Evolutionary conservation across 1,140 invertebrate genomes (phyloP), one percentile per base, ranked within the genome.

Genomic region (Antheraea pernyi): DNA sequence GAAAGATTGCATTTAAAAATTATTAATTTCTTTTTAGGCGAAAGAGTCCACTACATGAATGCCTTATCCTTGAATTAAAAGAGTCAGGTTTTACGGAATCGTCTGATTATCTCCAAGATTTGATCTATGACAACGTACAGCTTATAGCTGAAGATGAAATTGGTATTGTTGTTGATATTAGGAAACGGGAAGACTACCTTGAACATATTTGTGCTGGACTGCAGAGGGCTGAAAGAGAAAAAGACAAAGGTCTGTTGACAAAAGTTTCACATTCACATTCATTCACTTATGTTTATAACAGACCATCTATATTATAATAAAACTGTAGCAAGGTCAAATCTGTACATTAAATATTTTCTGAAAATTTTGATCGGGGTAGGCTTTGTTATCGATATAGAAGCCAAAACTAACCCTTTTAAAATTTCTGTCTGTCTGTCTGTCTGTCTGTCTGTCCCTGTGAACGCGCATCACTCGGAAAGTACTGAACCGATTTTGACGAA

Each of bases 101-200:
- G 0, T 89, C 91, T 8, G 78, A 84, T 19, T 94, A 93, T 65
- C 73, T 95, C 3, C 83, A 84, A 70, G 88, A 93, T 67, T 76
- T 95, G 3, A 86, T 95, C 30, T 85, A 93, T n/a, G 84, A 93
- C 8, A 94, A 95, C 61, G 82, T 93, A 22, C 85, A 93, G 65
- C 80, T 91, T 0, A 72, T 93, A 6, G 80, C 77, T 6, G 76
- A 88, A 67, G 89, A 92, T 46, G 93, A 93, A 1, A 88, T 92
- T 1, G 92, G 89, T 13, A 93, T 93, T 13, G 80, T 91, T 0
- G 81, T 89, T 0, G 83, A 86, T 72, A 77, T 95, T 3, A 91
- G 85, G 10, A 81, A 93, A 46, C 83, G 81, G 30, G 75, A 84
- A 7, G 83, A 92, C 48, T 84, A 92, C 46, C 70, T 95, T 19